These are phyloP conservation scores for Thalpophila matura DNA, from an alignment of 2,888 invertebrate genomes.

Conservation along the genomic window DNA sequence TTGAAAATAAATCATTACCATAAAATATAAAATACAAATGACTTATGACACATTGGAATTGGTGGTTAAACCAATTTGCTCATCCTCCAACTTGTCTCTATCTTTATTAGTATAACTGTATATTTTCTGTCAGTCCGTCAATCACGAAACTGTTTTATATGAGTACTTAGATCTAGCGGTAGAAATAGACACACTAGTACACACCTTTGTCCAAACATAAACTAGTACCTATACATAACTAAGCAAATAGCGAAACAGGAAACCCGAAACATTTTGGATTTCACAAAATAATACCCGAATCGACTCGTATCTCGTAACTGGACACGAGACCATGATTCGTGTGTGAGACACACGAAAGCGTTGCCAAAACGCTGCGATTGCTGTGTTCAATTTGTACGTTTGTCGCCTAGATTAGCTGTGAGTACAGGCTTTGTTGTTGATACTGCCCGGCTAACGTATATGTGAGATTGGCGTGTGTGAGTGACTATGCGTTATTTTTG, in stretches of 20 bases:
- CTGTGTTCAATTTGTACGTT: conserved; percentile 15
- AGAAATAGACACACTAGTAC: background rate
- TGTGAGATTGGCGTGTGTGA: background rate
- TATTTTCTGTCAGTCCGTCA: no score
- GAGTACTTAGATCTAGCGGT: no score
- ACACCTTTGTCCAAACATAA: background rate
- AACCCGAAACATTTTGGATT: conserved; percentile 11
- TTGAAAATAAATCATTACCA: no score
- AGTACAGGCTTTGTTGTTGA: conserved; percentile 26
- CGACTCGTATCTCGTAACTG: background rate
- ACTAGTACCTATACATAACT: background rate
- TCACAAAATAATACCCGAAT: background rate
- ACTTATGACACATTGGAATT: no score
- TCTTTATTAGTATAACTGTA: no score
- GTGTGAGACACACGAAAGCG: conserved; percentile 2
- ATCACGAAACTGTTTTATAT: no score
- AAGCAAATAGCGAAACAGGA: background rate
- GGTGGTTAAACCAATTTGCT: no score
- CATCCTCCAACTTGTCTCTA: no score
- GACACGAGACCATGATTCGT: background rate
- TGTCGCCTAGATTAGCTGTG: conserved; percentile 21
- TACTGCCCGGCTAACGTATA: background rate
- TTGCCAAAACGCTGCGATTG: conserved; percentile 23
- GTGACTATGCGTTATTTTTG: background rate
- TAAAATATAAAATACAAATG: no score